Conservation (phyloP, 2,888 invertebrate genomes). For the Cecidostiba fungosa region DNA sequence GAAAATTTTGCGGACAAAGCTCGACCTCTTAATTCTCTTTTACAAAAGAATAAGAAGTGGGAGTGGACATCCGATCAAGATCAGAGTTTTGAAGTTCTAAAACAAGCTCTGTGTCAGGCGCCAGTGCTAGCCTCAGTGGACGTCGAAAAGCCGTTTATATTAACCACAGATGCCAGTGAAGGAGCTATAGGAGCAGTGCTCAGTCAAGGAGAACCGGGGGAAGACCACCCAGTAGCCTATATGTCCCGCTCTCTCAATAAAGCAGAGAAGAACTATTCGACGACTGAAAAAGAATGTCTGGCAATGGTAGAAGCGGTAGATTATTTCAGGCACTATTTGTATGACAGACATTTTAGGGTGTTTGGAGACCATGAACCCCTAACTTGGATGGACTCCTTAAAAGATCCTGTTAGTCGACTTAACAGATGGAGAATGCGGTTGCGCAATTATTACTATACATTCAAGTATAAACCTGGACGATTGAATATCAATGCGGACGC, state of each 20-base stretch:
- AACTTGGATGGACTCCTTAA: not conserved
- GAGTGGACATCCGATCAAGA: not conserved
- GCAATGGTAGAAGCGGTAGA: not conserved
- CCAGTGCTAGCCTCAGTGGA: not conserved
- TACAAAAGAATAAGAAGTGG: not conserved
- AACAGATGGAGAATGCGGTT: not conserved
- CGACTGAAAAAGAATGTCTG: not conserved
- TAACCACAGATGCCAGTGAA: too few relatives aligned
- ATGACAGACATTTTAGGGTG: not conserved
- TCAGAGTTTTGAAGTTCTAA: not conserved
- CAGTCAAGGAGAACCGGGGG: not conserved
- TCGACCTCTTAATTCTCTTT: not conserved
- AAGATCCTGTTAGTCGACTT: not conserved
- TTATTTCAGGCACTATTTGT: not conserved
- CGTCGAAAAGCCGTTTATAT: too few relatives aligned
- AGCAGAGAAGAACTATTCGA: too few relatives aligned
- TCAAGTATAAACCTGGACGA: not conserved
- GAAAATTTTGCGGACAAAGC: constrained; percentile 15
- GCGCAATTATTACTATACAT: not conserved
- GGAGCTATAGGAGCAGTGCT: too few relatives aligned
- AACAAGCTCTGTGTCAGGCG: not conserved
- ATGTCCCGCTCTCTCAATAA: too few relatives aligned
- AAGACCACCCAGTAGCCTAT: too few relatives aligned
- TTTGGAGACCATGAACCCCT: not conserved
- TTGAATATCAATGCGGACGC: not conserved